Base-by-base conservation (phyloP, 1,140 invertebrate genomes). In the Drosophila lacertosa region DNA sequence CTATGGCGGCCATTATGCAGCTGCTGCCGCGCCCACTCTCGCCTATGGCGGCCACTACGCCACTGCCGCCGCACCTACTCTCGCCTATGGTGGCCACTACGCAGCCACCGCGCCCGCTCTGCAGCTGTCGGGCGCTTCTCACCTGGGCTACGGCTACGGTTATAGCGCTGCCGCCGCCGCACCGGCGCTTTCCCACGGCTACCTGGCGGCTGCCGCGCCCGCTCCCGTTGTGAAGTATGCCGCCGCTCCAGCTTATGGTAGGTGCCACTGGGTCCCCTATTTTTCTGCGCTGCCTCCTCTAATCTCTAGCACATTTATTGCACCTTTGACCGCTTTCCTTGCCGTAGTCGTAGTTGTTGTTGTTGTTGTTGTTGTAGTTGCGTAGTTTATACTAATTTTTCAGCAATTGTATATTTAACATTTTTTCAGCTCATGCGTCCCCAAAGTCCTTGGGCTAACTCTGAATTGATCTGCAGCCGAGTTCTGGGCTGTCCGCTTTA, bases 161-260 rank as follows among this genome's bases (percentile, higher is more conserved):
- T 84, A 84, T 48, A 59, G 76, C 37, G 42, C 50, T 15, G 70
- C 62, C 32, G 70, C 58, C 0, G 74, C 82, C 9, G 76, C 79
- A 13, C 83, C 83, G 0, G 62, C 75, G 2, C 40, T 78, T 5
- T 65, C 89, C n/a, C 89, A 90, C 26, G 81, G 89, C 35, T 90
- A 84, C 22, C 53, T 79, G 37, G 66, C 72, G 1, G 67, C 81
- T 29, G 64, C 88, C n/a, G 83, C 89, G n/a, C 64, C 89, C 1
- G 89, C 89, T 16, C 72, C 81, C 2, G 58, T 90, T 35, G 35
- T 90, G 50, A 90, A 90, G 47, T 88, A 88, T 50, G 65, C 79
- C 40, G 71, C 89, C 22, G 89, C 89, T 53, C 89, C 89, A n/a
- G 73, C 89, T 35, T 90, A 90, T 53, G 89, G 89, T 90, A 90